A percentile compares a stretch with the other conserved stretches of the same genome.
Conservation (phyloP, 2,113 vertebrate genomes). For the Colius striatus region DNA sequence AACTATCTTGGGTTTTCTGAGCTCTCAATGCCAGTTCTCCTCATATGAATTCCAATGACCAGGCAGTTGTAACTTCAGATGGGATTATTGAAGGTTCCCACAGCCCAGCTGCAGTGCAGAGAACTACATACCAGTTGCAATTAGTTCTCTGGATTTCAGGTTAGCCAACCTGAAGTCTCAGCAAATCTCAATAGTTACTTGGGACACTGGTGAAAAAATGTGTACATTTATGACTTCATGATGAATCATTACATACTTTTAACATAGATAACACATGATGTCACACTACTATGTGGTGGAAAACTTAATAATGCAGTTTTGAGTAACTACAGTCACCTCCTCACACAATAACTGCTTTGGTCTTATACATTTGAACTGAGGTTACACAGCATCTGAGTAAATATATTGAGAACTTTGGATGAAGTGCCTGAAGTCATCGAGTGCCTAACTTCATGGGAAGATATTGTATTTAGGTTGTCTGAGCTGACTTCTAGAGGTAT, state of each 20-base stretch:
- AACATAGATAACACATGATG: neutral
- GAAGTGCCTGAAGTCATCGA: neutral
- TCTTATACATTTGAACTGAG: neutral
- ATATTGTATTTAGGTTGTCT: neutral
- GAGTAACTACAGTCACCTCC: neutral
- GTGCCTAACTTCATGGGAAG: neutral
- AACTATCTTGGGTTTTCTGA: accelerated
- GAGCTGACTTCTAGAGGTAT: neutral
- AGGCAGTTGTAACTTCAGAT: neutral
- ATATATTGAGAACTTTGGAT: neutral
- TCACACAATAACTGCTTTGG: neutral
- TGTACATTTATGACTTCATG: neutral
- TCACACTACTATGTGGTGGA: neutral
- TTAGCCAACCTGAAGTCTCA: neutral
- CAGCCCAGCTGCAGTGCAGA: neutral
- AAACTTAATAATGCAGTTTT: neutral
- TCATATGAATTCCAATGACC: neutral
- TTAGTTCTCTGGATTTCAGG: neutral
- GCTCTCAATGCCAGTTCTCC: neutral
- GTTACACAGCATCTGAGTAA: neutral
- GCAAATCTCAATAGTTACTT: neutral
- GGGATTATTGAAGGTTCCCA: neutral
- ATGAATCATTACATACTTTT: neutral
- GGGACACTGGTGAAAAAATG: neutral
- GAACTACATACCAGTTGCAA: neutral